Conservation (phyloP, 2,888 invertebrate genomes). For the Marasmarcha lunaedactyla region DNA sequence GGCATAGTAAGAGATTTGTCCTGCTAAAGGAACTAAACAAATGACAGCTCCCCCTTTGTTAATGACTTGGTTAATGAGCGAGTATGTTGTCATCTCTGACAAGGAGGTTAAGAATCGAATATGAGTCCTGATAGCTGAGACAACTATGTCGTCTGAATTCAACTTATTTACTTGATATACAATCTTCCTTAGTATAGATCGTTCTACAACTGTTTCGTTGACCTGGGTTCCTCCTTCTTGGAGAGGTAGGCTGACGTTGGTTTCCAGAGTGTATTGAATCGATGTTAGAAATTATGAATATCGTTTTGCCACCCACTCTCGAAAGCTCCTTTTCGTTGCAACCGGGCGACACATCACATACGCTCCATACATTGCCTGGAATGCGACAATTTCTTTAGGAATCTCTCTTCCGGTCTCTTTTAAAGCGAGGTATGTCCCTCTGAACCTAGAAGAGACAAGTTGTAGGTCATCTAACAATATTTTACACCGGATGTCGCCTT, state of each 20-base stretch:
- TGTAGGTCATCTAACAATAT: no score
- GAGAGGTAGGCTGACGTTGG: neutral
- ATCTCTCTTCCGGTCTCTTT: no score
- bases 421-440: no score
- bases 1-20: neutral
- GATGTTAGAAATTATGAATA: neutral
- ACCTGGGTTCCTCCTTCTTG: neutral
- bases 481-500: no score
- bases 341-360: neutral
- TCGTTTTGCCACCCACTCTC: neutral
- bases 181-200: neutral
- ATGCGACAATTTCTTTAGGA: no score
- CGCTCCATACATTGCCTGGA: no score
- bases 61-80: neutral
- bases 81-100: neutral
- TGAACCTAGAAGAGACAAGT: no score
- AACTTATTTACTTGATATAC: neutral
- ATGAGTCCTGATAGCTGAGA: neutral
- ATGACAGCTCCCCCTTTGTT: neutral
- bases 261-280: neutral
- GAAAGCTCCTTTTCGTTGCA: neutral
- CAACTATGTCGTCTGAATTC: neutral
- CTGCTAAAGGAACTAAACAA: neutral
- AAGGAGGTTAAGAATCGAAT: neutral
- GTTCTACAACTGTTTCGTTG: neutral